Percentiles rank a stretch among this genome's conserved stretches.
Evolutionary conservation across 2,888 invertebrate genomes (phyloP).

Genomic region (Brenthis ino): DNA sequence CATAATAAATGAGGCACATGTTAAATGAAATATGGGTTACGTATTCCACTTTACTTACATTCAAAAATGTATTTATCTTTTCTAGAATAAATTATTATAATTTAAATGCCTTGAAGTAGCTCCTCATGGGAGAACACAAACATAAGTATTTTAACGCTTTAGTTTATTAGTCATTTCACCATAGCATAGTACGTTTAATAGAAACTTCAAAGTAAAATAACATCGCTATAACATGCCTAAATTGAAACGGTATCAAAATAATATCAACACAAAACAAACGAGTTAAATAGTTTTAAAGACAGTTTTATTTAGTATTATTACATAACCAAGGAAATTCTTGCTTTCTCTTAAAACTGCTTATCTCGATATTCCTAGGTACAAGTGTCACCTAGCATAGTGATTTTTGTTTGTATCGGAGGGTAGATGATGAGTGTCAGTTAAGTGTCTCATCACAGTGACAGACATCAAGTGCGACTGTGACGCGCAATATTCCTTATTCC

Average conservation of each 20-base stretch:
- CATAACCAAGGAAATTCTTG: too few relatives aligned
- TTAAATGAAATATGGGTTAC: constrained; percentile 20
- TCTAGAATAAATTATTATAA: constrained; percentile 1
- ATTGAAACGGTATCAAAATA: too few relatives aligned
- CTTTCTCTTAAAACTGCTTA: too few relatives aligned
- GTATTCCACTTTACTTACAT: constrained; percentile 9
- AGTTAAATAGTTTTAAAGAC: too few relatives aligned
- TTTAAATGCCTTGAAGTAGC: not conserved
- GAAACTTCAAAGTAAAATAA: too few relatives aligned
- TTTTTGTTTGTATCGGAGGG: constrained; percentile 3
- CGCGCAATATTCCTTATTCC: constrained; percentile 7
- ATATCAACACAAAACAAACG: too few relatives aligned
- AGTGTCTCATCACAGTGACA: constrained; percentile 20
- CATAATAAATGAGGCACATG: constrained; percentile 19
- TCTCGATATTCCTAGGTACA: not conserved
- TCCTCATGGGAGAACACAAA: not conserved
- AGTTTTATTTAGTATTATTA: too few relatives aligned
- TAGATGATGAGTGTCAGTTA: constrained; percentile 3
- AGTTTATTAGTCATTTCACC: too few relatives aligned
- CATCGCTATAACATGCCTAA: too few relatives aligned
- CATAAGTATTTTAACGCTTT: too few relatives aligned
- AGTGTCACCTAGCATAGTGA: not conserved
- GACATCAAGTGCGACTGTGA: constrained; percentile 16
- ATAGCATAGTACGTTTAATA: too few relatives aligned
- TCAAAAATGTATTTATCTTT: not conserved